Base-by-base conservation (phyloP, 1,140 invertebrate species). In the Bicyclus anynana region DNA sequence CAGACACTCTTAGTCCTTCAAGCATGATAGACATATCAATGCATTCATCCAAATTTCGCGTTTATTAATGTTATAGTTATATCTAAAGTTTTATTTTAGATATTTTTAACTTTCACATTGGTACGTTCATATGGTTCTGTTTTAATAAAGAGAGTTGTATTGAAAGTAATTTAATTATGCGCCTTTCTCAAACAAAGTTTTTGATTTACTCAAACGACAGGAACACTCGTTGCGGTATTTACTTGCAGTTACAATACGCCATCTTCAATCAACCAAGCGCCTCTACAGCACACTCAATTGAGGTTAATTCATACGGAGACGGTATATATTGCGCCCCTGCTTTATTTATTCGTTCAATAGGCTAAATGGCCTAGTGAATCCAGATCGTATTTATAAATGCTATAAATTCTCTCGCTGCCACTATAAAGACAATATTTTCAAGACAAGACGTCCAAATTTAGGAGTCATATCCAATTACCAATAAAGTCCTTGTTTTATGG, bases 281-380 rank as follows among this genome's bases (percentile, higher is more conserved):
- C 81, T 85, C 60, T 75, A 78, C 74, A 66, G 62, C 67, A 69
- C 71, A 63, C 67, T 88, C 85, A 88, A 88, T 88, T 88, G 85
- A 85, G 85, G 83, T 88, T 85, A 88, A 88, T 86, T 88, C 67
- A 62, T 82, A 77, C 66, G 74, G 75, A 88, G 81, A 82, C 80
- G 72, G 75, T 78, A 84, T 79, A 77, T 76, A 72, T 77, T 82
- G 73, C 80, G 74, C 80, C 76, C 78, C 78, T 83, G 76, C 75
- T 74, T 78, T 82, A 84, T 82, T 79, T 83, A 80, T 84, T 77
- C 71, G 80, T 80, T 77, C 80, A 84, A 87, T 85, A 80, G 77
- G 72, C 67, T 83, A 82, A 83, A 87, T 80, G 65, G 66, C 67
- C 74, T 74, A 77, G 68, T 76, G 67, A 80, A 77, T 80, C 79